Percentiles rank a stretch among this genome's conserved stretches.
Conservation (phyloP, 1,140 invertebrate genomes). For the Drosophila pallidifrons region DNA sequence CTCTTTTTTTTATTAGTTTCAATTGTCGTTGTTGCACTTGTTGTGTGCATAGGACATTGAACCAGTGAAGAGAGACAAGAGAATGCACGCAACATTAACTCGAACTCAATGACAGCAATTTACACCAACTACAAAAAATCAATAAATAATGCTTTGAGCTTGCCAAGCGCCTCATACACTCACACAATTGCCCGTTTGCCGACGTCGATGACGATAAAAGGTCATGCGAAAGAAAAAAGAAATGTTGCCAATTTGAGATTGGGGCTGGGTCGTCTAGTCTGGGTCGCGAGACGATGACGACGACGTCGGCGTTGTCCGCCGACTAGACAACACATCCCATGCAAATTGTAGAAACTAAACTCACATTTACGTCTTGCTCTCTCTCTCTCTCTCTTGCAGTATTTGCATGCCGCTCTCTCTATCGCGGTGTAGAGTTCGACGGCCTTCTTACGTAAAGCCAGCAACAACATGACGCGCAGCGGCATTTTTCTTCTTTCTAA, state of each 20-base stretch:
- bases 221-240: conserved; percentile 67
- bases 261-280: conserved; percentile 76
- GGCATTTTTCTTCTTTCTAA: conserved; percentile 76
- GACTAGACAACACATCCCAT: conserved; percentile 70
- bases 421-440: conserved; percentile 72
- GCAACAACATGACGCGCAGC: conserved; percentile 56
- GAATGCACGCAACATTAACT: conserved; percentile 43
- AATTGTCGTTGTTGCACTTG: conserved; percentile 56
- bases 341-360: conserved; percentile 64
- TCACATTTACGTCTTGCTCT: conserved; percentile 7
- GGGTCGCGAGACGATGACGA: conserved; percentile 71
- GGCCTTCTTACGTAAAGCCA: conserved; percentile 81
- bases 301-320: conserved; percentile 41
- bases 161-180: conserved; percentile 21
- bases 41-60: conserved; percentile 78
- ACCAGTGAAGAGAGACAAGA: conserved; percentile 43
- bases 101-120: conserved; percentile 26
- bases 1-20: conserved; percentile 30
- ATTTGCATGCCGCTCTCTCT: conserved; percentile 65
- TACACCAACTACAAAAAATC: conserved; percentile 45
- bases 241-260: conserved; percentile 62
- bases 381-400: conserved; percentile 32
- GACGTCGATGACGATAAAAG: conserved; percentile 62
- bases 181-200: conserved; percentile 1
- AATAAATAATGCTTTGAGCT: conserved; percentile 47